These are phyloP conservation scores for Holacanthella duospinosa DNA, from an alignment of 2,888 invertebrate species.

Conservation along the genomic window DNA sequence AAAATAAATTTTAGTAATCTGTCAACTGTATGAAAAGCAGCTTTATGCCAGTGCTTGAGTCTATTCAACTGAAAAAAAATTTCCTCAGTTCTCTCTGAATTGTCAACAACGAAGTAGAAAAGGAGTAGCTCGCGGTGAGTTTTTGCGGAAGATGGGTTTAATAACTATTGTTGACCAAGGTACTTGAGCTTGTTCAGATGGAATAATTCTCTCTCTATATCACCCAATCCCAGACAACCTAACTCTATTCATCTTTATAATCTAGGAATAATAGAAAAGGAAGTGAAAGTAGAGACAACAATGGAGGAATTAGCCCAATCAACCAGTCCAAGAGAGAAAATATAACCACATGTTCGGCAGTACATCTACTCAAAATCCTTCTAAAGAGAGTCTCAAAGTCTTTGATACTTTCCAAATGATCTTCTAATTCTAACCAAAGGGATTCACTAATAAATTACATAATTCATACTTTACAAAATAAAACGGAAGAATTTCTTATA, in stretches of 20 bases:
- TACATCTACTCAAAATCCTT: no score
- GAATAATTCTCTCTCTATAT: slow-evolving; percentile 26
- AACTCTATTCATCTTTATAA: not conserved
- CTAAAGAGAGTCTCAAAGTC: no score
- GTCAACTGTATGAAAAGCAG: slow-evolving; percentile 1
- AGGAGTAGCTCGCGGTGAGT: slow-evolving; percentile 7
- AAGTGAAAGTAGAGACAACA: no score
- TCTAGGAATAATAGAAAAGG: no score
- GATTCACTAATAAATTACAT: no score
- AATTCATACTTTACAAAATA: no score
- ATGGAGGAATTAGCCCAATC: slow-evolving; percentile 3
- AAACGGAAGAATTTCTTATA: no score
- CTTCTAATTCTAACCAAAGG: no score
- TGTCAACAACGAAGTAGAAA: not conserved
- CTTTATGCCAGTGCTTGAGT: not conserved
- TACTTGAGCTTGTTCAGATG: slow-evolving; percentile 32
- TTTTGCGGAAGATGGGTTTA: not conserved
- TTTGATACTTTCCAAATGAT: no score
- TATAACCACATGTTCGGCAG: not conserved
- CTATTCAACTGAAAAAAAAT: not conserved
- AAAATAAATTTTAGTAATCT: slow-evolving; percentile 5
- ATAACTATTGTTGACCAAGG: slow-evolving; percentile 34
- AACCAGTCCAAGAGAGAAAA: no score
- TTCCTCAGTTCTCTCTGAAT: not conserved
- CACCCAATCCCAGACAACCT: slow-evolving; percentile 9